Evolutionary conservation across 2,797 vertebrate species (phyloP).

Genomic region (Diplodus sargus): DNA sequence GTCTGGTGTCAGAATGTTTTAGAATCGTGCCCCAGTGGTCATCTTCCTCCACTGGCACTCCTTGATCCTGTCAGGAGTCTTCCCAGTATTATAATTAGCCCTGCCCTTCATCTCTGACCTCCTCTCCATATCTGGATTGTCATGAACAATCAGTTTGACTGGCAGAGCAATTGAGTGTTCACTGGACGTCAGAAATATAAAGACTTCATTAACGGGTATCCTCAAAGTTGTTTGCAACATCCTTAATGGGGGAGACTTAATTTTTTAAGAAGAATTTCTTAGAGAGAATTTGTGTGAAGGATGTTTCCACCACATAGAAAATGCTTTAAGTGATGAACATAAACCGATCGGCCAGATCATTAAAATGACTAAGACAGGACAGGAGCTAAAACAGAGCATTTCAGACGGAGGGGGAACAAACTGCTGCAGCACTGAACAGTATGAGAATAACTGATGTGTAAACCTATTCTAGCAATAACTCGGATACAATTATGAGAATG

Average conservation of each 20-base stretch:
- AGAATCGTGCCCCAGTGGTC: constrained; percentile 1
- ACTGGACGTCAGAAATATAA: constrained; percentile 22
- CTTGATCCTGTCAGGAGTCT: constrained; percentile 33
- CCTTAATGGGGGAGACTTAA: background rate
- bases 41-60: constrained; percentile 6
- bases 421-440: too few relatives aligned
- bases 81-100: constrained; percentile 51
- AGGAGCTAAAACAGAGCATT: too few relatives aligned
- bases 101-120: constrained; percentile 52
- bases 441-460: too few relatives aligned
- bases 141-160: constrained; percentile 61
- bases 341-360: too few relatives aligned
- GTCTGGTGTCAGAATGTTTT: constrained; percentile 43
- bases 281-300: background rate
- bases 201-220: constrained; percentile 21
- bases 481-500: too few relatives aligned
- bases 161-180: constrained; percentile 36
- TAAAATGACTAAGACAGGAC: too few relatives aligned
- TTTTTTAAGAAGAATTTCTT: background rate
- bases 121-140: constrained; percentile 34
- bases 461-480: too few relatives aligned
- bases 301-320: constrained; percentile 7
- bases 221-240: constrained; percentile 30
- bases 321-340: background rate
- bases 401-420: too few relatives aligned